Percentiles rank a stretch among this genome's conserved stretches.
Conservation (phyloP, 1,140 invertebrate genomes). For the Ephestia elutella region DNA sequence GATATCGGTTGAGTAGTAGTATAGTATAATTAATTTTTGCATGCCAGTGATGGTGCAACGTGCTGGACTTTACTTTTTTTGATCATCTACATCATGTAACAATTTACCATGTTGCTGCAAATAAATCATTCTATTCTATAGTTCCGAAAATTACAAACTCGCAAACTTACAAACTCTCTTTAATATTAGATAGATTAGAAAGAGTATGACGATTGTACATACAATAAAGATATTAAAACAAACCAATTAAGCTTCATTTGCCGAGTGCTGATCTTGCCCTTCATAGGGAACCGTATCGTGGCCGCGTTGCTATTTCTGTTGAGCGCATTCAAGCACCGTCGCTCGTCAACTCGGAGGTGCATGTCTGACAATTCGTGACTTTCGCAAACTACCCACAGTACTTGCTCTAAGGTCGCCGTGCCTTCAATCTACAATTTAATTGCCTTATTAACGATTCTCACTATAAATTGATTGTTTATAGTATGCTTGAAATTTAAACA, state of each 20-base stretch:
- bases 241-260: slow-evolving; percentile 82
- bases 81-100: no score
- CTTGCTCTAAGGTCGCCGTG: slow-evolving; percentile 55
- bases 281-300: slow-evolving; percentile 77
- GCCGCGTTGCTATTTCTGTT: slow-evolving; percentile 76
- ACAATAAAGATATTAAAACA: no score
- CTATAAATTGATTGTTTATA: background rate
- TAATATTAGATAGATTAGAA: no score
- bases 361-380: slow-evolving; percentile 79
- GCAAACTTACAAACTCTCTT: no score
- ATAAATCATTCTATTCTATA: no score
- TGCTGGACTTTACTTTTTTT: no score
- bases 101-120: no score
- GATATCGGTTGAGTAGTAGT: no score
- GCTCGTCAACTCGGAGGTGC: slow-evolving; percentile 77
- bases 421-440: slow-evolving; percentile 62
- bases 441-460: background rate
- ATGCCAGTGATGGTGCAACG: no score
- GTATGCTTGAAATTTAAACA: background rate
- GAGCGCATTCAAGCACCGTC: slow-evolving; percentile 75
- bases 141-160: no score
- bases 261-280: slow-evolving; percentile 77
- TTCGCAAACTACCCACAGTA: slow-evolving; percentile 70
- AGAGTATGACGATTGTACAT: no score
- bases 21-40: no score